These are phyloP conservation scores for Karalla daura DNA, from an alignment of 2,797 vertebrate species.

Conservation along the genomic window DNA sequence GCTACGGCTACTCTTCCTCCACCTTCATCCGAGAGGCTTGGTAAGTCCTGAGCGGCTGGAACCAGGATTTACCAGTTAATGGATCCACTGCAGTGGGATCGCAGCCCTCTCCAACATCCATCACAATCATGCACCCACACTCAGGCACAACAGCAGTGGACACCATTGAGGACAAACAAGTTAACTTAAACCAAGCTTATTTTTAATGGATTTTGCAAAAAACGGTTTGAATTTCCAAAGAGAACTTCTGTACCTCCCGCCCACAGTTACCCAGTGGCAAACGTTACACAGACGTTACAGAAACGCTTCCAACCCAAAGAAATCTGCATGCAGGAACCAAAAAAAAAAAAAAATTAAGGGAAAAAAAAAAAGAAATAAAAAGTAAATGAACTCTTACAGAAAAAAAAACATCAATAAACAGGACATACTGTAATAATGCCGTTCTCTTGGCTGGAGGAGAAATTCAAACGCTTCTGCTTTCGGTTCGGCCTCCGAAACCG, in stretches of 20 bases:
- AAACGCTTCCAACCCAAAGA: conserved; percentile 82
- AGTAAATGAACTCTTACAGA: conserved; percentile 75
- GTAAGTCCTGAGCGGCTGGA: no score
- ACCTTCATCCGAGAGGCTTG: no score
- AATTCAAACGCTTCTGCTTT: conserved; percentile 82
- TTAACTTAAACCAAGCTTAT: conserved; percentile 88
- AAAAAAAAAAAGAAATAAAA: conserved; percentile 41
- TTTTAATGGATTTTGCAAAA: conserved; percentile 91
- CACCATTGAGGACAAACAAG: conserved; percentile 73
- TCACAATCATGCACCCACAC: conserved; percentile 18
- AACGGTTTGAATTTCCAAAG: conserved; percentile 88
- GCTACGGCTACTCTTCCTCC: no score
- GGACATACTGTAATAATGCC: conserved; percentile 76
- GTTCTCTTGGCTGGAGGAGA: conserved; percentile 82
- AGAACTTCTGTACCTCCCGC: conserved; percentile 81
- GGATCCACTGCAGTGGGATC: no score
- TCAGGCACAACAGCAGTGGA: no score
- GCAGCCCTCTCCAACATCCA: background rate
- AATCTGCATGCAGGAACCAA: conserved; percentile 83
- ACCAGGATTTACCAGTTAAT: no score
- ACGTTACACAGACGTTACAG: conserved; percentile 81
- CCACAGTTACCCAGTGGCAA: conserved; percentile 81
- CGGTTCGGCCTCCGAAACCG: conserved; percentile 54
- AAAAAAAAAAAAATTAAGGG: conserved; percentile 43
- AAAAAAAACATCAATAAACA: conserved; percentile 78